Evolutionary conservation across 2,888 invertebrate species (phyloP).

Genomic region (Syrista parreyssii): DNA sequence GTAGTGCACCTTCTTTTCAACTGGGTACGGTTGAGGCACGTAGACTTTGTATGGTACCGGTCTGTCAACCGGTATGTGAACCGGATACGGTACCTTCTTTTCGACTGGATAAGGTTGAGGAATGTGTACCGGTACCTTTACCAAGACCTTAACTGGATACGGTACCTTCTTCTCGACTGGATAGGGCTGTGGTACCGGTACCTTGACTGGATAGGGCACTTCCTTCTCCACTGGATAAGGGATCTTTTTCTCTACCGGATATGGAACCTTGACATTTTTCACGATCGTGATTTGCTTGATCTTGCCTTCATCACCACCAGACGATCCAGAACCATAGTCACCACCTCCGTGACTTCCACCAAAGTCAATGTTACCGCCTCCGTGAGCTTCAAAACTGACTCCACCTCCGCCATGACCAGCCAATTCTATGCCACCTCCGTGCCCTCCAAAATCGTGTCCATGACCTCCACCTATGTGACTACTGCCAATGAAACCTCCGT

Average conservation of each 20-base stretch:
- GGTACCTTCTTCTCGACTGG: conserved; percentile 67
- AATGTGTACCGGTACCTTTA: conserved; percentile 67
- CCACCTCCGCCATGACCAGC: conserved; percentile 25
- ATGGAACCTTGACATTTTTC: conserved; percentile 69
- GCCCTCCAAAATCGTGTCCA: conserved; percentile 15
- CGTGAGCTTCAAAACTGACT: conserved; percentile 9
- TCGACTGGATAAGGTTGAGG: conserved; percentile 64
- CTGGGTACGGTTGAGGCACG: conserved; percentile 63
- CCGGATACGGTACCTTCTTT: conserved; percentile 62
- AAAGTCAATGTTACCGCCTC: conserved; percentile 7
- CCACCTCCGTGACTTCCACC: conserved; percentile 10
- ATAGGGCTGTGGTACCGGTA: conserved; percentile 70
- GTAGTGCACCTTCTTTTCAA: conserved; percentile 59
- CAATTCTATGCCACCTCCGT: conserved; percentile 24
- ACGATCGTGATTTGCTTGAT: conserved; percentile 60
- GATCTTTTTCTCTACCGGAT: conserved; percentile 76
- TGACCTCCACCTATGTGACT: conserved; percentile 28
- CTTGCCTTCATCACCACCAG: conserved; percentile 45
- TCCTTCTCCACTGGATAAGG: conserved; percentile 75
- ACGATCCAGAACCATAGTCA: conserved; percentile 19
- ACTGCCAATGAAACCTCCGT: conserved; percentile 18
- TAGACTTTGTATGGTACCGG: conserved; percentile 65
- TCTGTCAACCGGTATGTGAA: conserved; percentile 60
- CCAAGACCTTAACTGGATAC: conserved; percentile 60
- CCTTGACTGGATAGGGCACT: conserved; percentile 70